Base-by-base conservation (phyloP, 2,797 vertebrate species). In the Tokudaia tokunoshimensis region DNA sequence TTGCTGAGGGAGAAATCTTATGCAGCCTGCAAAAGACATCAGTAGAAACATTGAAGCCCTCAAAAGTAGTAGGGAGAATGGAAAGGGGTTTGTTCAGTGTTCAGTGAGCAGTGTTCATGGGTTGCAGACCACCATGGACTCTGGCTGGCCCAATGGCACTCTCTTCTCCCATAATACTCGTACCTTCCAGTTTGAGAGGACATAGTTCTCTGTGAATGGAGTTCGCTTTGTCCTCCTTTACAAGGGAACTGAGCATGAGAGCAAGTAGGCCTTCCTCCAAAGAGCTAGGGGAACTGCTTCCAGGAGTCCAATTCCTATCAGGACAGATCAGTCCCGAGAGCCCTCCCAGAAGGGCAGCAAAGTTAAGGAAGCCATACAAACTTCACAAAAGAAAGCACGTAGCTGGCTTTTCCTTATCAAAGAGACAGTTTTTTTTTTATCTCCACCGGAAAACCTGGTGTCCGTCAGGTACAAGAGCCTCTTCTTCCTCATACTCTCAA, bases 401-500 rank as follows among this genome's bases (percentile, higher is more conserved):
- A 57, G 57, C 22, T 80, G 52, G 5, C 34, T 72, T 86, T 72
- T 72, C 70, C 41, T 65, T 67, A 91, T 10, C 34, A 74, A 57
- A 11, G 70, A 31, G 29, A 84, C 3, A 37, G 59, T 34, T 94
- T 57, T 61, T 94, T 55, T 59, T 92, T 89, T 93, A 92, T 94
- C 94, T 85, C 78, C 37, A 78, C 90, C 92, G 94, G 93, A 94
- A 96, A 92, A 70, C 65, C 80, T 57, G 31, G 41, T 94, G 34
- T 93, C 81, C 44, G 61, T 57, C 52, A 86, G 94, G 79, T 83
- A 85, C 44, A 61, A 79, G 88, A 44, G 37, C 80, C 78, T 91
- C 82, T 3, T 3, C 44, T 3, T 3, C 44, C 41, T 44, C 2
- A 1, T 7, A 4, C 8, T 72, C 61, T 97, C 94, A 94, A 84